Evolutionary conservation across 2,113 vertebrate genomes (phyloP), one percentile per base, ranked within the genome.

Genomic region (Macheiramphus alcinus): DNA sequence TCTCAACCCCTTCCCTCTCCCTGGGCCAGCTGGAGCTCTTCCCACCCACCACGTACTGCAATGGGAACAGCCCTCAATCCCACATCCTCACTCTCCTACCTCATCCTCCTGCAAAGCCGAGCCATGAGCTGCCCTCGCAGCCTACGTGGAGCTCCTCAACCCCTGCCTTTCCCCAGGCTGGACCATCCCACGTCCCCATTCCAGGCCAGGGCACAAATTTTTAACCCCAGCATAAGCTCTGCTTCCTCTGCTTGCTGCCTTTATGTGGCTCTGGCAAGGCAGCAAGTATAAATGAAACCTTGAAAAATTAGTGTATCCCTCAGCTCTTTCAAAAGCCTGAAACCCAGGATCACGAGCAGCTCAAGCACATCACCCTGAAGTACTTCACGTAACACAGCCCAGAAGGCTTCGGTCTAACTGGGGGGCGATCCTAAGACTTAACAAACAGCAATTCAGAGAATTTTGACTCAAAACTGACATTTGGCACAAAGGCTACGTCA

Each of bases 171-270:
- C 2, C 47, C 62, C 8, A 4, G 2, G 13, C 61, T 17, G 70
- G 32, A 0, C 43, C 2, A 0, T 6, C 34, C 55, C 59, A 13
- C 0, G 0, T 13, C 13, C 67, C n/a, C 27, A 21, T 4, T 68
- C 48, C 68, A 31, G 16, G 4, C 11, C 61, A 13, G 31, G 43
- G 23, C 23, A 36, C 22, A 1, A 6, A 9, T 31, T 23, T 56
- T 7, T 0, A 8, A 7, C 9, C n/a, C 52, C 62, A 34, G 52
- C 38, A 5, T 6, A 5, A 70, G 36, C 31, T 58, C 22, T 0
- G 3, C 20, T 23, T 29, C 58, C 42, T 42, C 75, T 15, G 20
- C 45, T 50, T 4, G 3, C 38, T 13, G 23, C 29, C 62, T 4
- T 1, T 3, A 2, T 10, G 45, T 11, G 25, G 5, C 48, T n/a